Percentiles rank a stretch among this genome's conserved stretches.
phyloP scores from a whole-genome alignment of 2,888 invertebrate species.

The Tetragonula carbonaria region DNA sequence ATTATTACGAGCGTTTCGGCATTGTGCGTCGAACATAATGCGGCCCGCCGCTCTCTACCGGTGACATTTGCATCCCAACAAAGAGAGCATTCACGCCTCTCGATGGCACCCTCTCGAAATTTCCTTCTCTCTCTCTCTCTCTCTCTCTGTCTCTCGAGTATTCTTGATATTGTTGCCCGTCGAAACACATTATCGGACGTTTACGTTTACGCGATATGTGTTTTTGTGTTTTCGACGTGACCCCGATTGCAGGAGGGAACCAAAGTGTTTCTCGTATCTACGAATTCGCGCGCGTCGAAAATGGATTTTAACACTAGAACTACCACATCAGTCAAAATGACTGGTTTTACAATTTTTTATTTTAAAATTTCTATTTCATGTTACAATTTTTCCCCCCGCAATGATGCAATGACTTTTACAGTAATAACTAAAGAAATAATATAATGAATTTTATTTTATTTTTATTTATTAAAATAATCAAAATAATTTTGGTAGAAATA shows the following conservation, averaged over 20 bases:
- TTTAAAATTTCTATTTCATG: too few relatives aligned
- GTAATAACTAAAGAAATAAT: too few relatives aligned
- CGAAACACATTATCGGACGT: conserved; percentile 7
- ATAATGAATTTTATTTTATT: too few relatives aligned
- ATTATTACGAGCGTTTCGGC: conserved; percentile 78
- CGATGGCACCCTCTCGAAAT: conserved; percentile 73
- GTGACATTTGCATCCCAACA: conserved; percentile 81
- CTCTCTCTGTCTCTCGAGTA: conserved; percentile 20
- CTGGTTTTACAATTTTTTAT: too few relatives aligned
- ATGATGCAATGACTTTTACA: too few relatives aligned
- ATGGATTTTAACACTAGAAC: background rate
- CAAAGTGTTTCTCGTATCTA: background rate
- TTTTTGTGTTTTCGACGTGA: background rate
- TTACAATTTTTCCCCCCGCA: too few relatives aligned
- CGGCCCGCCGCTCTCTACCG: conserved; percentile 65
- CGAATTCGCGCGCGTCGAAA: background rate
- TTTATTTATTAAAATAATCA: too few relatives aligned
- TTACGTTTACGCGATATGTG: conserved; percentile 7
- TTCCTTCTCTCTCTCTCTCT: conserved; percentile 16
- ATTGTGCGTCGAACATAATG: conserved; percentile 75
- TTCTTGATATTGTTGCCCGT: conserved; percentile 5
- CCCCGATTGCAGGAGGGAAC: background rate
- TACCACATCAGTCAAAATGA: too few relatives aligned
- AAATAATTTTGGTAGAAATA: too few relatives aligned
- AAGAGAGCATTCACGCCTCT: conserved; percentile 82